Conservation (phyloP, 1,140 invertebrate species). For the Meloidogyne chitwoodi region DNA sequence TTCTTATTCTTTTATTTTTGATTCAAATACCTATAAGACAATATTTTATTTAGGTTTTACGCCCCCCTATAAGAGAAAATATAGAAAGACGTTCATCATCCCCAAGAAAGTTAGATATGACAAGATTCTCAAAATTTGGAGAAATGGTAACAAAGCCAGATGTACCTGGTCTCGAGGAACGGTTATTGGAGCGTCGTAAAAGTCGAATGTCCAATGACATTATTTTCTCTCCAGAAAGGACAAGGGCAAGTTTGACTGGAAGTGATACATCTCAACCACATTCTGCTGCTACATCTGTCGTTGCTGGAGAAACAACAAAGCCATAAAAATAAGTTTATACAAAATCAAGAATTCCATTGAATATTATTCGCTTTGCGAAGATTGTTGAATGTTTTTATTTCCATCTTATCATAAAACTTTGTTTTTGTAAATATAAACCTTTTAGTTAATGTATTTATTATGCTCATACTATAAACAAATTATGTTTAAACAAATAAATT, state of each 20-base stretch:
- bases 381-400: too few relatives aligned
- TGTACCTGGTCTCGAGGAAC: background rate
- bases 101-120: slow-evolving; percentile 12
- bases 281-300: background rate
- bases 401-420: too few relatives aligned
- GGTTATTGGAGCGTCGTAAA: background rate
- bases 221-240: background rate
- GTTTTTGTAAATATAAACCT: too few relatives aligned
- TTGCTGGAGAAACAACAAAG: background rate
- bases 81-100: slow-evolving; percentile 18
- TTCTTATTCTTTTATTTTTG: too few relatives aligned
- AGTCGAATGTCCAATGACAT: background rate
- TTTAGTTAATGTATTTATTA: too few relatives aligned
- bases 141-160: slow-evolving; percentile 17
- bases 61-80: background rate
- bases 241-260: background rate
- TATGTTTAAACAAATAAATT: too few relatives aligned
- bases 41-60: background rate
- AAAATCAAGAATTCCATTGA: too few relatives aligned
- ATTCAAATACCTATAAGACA: too few relatives aligned
- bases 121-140: slow-evolving; percentile 20
- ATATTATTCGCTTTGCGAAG: too few relatives aligned
- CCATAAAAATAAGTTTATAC: too few relatives aligned
- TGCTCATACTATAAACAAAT: too few relatives aligned
- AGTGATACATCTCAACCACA: background rate